A percentile compares a stretch with the other conserved stretches of the same genome.
These are phyloP conservation scores for Ips nitidus DNA, from an alignment of 1,140 invertebrate genomes.

Conservation along the genomic window DNA sequence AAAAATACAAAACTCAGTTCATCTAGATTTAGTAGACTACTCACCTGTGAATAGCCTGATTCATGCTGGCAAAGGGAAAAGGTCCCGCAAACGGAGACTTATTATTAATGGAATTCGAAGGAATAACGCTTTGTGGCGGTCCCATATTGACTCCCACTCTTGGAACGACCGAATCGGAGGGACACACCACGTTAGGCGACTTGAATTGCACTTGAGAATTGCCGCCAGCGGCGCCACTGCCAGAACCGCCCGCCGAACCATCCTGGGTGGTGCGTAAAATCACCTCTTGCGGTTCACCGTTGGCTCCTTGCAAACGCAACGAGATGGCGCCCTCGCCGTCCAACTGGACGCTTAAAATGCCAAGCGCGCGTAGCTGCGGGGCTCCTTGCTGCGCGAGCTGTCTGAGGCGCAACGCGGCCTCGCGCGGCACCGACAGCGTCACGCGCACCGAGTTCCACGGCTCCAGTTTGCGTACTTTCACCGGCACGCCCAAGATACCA, in stretches of 20 bases:
- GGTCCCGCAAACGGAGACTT: slow-evolving; percentile 59
- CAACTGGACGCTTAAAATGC: slow-evolving; percentile 93
- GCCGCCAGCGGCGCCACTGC: slow-evolving; percentile 20
- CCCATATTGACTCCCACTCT: slow-evolving; percentile 53
- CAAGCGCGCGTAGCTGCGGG: slow-evolving; percentile 81
- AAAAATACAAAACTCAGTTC: neutral
- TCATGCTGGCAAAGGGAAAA: slow-evolving; percentile 89
- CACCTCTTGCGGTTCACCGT: slow-evolving; percentile 71
- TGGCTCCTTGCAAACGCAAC: slow-evolving; percentile 77
- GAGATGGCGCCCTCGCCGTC: slow-evolving; percentile 95
- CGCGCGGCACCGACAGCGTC: slow-evolving; percentile 93
- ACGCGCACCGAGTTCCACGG: slow-evolving; percentile 98
- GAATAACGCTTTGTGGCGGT: slow-evolving; percentile 22
- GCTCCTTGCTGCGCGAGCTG: slow-evolving; percentile 89
- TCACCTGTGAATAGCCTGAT: slow-evolving; percentile 59
- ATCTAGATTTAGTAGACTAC: neutral
- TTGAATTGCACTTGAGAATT: slow-evolving; percentile 61
- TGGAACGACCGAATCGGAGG: slow-evolving; percentile 68
- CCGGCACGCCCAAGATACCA: slow-evolving; percentile 69
- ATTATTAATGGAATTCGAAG: slow-evolving; percentile 17
- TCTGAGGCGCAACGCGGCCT: slow-evolving; percentile 86
- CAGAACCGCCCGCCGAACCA: slow-evolving; percentile 32
- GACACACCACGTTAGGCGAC: slow-evolving; percentile 81
- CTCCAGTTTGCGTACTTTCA: slow-evolving; percentile 81
- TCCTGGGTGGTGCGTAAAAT: slow-evolving; percentile 58